These are phyloP conservation scores for Dione juno DNA, from an alignment of 2,888 invertebrate species.

Conservation along the genomic window DNA sequence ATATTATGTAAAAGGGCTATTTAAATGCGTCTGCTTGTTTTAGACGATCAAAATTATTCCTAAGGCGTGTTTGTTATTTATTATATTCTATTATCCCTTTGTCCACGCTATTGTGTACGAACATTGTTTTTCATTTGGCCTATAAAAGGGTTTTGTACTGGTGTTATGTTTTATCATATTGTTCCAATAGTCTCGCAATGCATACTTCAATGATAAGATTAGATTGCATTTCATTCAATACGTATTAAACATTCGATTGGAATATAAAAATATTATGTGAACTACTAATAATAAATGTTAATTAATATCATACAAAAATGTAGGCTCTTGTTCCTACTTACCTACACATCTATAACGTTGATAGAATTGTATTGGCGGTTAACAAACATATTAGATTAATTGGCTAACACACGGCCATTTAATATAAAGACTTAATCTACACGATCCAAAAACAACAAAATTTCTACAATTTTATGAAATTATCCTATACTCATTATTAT, in stretches of 20 bases:
- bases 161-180: conserved; percentile 49
- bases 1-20: conserved; percentile 22
- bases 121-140: conserved; percentile 64
- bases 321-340: no score
- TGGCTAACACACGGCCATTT: no score
- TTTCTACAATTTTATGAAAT: no score
- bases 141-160: conserved; percentile 55
- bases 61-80: conserved; percentile 71
- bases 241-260: not conserved
- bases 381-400: no score
- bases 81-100: conserved; percentile 77
- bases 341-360: no score
- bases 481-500: no score
- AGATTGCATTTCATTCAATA: conserved; percentile 30
- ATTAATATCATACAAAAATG: no score
- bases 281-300: not conserved
- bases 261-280: conserved; percentile 8
- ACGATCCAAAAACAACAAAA: no score
- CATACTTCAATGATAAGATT: conserved; percentile 24
- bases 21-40: conserved; percentile 37
- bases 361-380: no score
- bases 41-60: conserved; percentile 60
- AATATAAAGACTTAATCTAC: no score
- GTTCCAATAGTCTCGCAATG: conserved; percentile 26
- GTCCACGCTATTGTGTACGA: conserved; percentile 73